phyloP scores from a whole-genome alignment of 2,888 invertebrate species.

The Scaeva pyrastri region DNA sequence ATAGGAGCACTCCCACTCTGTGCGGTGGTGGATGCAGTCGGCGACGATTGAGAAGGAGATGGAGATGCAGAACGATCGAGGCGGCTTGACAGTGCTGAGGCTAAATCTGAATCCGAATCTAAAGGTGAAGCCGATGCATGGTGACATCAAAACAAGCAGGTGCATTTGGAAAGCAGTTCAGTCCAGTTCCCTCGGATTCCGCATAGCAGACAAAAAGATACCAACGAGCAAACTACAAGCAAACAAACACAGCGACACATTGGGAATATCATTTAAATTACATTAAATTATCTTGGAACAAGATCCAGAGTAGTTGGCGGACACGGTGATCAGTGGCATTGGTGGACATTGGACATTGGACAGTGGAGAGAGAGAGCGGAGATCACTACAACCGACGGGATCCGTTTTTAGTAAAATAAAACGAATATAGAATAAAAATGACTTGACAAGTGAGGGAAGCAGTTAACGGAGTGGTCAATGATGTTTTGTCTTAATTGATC shows the following conservation, averaged over 20 bases:
- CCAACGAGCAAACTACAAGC: conserved; percentile 26
- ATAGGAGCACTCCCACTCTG: conserved; percentile 64
- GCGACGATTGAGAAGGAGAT: not conserved
- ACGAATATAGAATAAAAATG: conserved; percentile 1
- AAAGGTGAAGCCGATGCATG: not conserved
- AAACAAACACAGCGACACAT: conserved; percentile 65
- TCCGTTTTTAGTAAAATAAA: conserved; percentile 15
- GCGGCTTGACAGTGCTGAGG: not conserved
- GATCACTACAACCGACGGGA: conserved; percentile 29
- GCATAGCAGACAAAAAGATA: conserved; percentile 20
- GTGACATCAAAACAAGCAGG: conserved; percentile 50
- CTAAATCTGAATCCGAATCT: no score
- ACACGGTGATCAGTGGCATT: conserved; percentile 24
- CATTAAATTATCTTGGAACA: conserved; percentile 81
- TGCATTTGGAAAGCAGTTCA: conserved; percentile 45
- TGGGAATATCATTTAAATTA: conserved; percentile 81
- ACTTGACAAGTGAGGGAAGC: conserved; percentile 18
- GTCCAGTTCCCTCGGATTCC: conserved; percentile 18
- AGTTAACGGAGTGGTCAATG: not conserved
- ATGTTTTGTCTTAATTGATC: conserved; percentile 24
- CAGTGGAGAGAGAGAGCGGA: not conserved
- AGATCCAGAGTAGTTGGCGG: conserved; percentile 41
- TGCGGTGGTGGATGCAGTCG: conserved; percentile 16
- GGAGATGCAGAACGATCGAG: no score
- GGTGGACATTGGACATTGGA: not conserved